These are phyloP conservation scores for Alexandromys oeconomus DNA, from an alignment of 2,797 vertebrate genomes.

Conservation along the genomic window DNA sequence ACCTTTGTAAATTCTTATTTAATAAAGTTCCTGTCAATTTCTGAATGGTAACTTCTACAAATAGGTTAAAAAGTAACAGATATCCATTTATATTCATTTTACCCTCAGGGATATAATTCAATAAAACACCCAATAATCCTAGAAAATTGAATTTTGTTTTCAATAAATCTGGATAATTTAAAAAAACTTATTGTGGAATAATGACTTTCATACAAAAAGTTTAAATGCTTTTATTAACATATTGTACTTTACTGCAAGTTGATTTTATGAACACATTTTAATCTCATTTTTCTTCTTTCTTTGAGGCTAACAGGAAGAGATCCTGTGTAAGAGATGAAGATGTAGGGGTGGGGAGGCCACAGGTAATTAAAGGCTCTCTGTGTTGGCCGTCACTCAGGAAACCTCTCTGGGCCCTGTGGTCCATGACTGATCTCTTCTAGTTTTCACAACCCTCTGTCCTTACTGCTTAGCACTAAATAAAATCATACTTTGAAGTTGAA, in stretches of 20 bases:
- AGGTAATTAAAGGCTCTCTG: not conserved
- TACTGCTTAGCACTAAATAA: not conserved
- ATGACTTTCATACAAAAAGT: not conserved
- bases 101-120: slow-evolving; percentile 3
- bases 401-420: not conserved
- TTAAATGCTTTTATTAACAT: not conserved
- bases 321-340: not conserved
- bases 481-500: slow-evolving; percentile 47
- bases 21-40: slow-evolving; percentile 11
- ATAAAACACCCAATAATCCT: not conserved
- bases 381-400: not conserved
- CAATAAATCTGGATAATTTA: not conserved
- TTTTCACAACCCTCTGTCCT: not conserved
- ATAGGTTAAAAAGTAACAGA: not conserved
- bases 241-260: not conserved
- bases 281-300: not conserved
- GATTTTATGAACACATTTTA: slow-evolving; percentile 25
- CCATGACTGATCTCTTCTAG: not conserved
- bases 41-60: slow-evolving; percentile 41
- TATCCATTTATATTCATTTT: slow-evolving; percentile 30
- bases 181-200: not conserved
- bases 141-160: slow-evolving; percentile 22
- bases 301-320: not conserved
- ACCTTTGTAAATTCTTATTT: slow-evolving; percentile 22
- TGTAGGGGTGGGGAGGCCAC: not conserved